Conservation (phyloP, 2,113 vertebrate genomes). For the Onychorhynchus coronatus region DNA sequence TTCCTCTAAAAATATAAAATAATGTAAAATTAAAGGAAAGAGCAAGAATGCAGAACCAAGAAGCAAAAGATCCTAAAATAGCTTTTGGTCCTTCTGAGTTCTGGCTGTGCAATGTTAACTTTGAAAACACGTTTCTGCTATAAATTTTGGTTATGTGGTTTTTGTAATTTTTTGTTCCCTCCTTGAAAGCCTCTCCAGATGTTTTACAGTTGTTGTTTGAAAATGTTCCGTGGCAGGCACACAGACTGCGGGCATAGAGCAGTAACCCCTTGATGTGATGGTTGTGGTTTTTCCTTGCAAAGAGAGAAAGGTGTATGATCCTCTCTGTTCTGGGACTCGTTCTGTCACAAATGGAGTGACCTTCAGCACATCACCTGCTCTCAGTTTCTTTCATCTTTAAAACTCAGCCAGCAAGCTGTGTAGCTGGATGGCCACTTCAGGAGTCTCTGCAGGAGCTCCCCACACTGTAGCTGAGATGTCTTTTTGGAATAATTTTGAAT, state of each 20-base stretch:
- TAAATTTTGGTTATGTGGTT: slow-evolving; percentile 54
- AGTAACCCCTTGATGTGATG: slow-evolving; percentile 34
- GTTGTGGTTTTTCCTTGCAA: slow-evolving; percentile 22
- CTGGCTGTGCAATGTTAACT: slow-evolving; percentile 42
- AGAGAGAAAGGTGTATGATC: slow-evolving; percentile 11
- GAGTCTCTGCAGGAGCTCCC: not conserved
- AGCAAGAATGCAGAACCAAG: not conserved
- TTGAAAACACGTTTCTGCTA: slow-evolving; percentile 53
- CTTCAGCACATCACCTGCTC: slow-evolving; percentile 31
- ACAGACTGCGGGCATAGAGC: not conserved
- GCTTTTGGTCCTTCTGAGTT: slow-evolving; percentile 20
- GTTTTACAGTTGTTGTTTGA: slow-evolving; percentile 53
- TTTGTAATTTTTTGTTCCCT: slow-evolving; percentile 1
- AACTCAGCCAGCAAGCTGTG: not conserved
- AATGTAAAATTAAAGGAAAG: not conserved
- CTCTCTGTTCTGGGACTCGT: not conserved
- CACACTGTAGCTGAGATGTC: not conserved
- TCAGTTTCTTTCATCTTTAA: not conserved
- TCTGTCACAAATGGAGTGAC: slow-evolving; percentile 11
- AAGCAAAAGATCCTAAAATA: slow-evolving; percentile 33
- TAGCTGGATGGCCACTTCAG: not conserved
- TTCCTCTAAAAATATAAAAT: slow-evolving; percentile 10
- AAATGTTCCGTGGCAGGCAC: slow-evolving; percentile 44
- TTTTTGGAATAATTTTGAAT: not conserved
- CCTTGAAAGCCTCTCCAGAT: slow-evolving; percentile 59